These are phyloP conservation scores for Heliconius himera DNA, from an alignment of 1,140 invertebrate species.

Conservation along the genomic window DNA sequence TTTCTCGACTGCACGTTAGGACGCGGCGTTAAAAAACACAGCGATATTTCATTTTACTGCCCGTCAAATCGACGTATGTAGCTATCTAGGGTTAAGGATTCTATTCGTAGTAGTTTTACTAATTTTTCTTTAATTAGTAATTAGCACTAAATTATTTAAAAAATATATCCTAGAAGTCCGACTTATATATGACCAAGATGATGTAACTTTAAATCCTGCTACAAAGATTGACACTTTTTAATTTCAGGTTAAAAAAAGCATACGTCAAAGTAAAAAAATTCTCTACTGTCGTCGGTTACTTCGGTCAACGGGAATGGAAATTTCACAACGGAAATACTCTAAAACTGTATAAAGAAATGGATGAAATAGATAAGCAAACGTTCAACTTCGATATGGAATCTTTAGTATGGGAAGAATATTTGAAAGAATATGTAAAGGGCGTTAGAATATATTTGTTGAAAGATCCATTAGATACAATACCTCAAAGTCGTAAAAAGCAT, in stretches of 20 bases:
- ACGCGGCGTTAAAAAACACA: no score
- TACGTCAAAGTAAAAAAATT: slow-evolving; percentile 89
- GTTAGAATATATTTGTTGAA: slow-evolving; percentile 83
- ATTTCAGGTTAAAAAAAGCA: slow-evolving; percentile 85
- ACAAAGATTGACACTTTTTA: background rate
- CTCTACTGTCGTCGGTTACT: slow-evolving; percentile 86
- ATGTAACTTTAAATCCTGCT: background rate
- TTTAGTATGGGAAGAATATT: slow-evolving; percentile 84
- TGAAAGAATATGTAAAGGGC: slow-evolving; percentile 82
- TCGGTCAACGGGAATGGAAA: slow-evolving; percentile 86
- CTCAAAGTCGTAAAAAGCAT: slow-evolving; percentile 50
- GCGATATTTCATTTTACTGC: no score
- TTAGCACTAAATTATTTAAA: no score
- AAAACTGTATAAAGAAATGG: slow-evolving; percentile 67
- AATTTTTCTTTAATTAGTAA: no score
- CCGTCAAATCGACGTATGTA: no score
- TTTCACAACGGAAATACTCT: slow-evolving; percentile 87
- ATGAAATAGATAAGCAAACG: slow-evolving; percentile 81
- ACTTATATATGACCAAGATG: background rate
- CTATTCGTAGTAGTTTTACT: no score
- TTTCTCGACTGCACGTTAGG: no score
- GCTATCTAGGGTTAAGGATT: no score
- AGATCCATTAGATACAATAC: slow-evolving; percentile 82
- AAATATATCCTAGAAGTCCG: no score
- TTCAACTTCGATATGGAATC: slow-evolving; percentile 59